Evolutionary conservation across 2,113 vertebrate genomes (phyloP).

Genomic region (Poeciliopsis prolifica): DNA sequence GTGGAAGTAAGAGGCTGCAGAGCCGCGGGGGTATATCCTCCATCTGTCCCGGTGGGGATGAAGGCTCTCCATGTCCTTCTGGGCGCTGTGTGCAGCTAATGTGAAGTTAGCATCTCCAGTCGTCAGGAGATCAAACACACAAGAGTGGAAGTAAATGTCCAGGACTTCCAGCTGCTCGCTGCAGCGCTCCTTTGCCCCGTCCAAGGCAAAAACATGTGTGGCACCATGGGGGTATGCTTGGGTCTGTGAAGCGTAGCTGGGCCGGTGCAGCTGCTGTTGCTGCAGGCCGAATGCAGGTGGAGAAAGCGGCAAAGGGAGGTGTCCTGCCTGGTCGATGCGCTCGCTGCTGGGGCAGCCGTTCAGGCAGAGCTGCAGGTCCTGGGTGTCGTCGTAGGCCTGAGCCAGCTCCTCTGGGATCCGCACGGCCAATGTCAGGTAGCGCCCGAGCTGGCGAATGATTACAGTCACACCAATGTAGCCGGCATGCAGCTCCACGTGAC

Average conservation of each 20-base stretch:
- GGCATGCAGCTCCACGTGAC: slow-evolving; percentile 89
- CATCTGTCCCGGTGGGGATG: slow-evolving; percentile 89
- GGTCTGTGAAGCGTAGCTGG: slow-evolving; percentile 52
- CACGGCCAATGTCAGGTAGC: slow-evolving; percentile 90
- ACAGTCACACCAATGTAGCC: slow-evolving; percentile 92
- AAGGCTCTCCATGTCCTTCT: slow-evolving; percentile 90
- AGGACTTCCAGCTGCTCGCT: slow-evolving; percentile 88
- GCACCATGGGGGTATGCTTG: slow-evolving; percentile 52
- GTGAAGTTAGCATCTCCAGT: slow-evolving; percentile 96
- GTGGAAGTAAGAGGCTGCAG: slow-evolving; percentile 46
- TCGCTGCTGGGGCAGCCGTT: slow-evolving; percentile 90
- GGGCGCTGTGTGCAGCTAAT: slow-evolving; percentile 88
- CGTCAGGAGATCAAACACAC: slow-evolving; percentile 95
- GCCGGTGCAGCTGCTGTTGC: slow-evolving; percentile 61
- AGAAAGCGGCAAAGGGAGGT: slow-evolving; percentile 75
- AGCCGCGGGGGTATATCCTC: slow-evolving; percentile 87
- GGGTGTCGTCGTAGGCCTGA: slow-evolving; percentile 88
- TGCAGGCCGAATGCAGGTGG: slow-evolving; percentile 74
- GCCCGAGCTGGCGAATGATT: slow-evolving; percentile 89
- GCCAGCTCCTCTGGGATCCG: slow-evolving; percentile 90
- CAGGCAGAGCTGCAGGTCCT: slow-evolving; percentile 95
- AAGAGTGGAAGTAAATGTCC: slow-evolving; percentile 96
- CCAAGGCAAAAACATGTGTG: slow-evolving; percentile 74
- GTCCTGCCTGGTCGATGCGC: slow-evolving; percentile 86
- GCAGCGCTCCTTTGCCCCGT: slow-evolving; percentile 86